These are phyloP conservation scores for Lepeophtheirus nordmannii DNA, from an alignment of 2,888 invertebrate species.

Conservation along the genomic window DNA sequence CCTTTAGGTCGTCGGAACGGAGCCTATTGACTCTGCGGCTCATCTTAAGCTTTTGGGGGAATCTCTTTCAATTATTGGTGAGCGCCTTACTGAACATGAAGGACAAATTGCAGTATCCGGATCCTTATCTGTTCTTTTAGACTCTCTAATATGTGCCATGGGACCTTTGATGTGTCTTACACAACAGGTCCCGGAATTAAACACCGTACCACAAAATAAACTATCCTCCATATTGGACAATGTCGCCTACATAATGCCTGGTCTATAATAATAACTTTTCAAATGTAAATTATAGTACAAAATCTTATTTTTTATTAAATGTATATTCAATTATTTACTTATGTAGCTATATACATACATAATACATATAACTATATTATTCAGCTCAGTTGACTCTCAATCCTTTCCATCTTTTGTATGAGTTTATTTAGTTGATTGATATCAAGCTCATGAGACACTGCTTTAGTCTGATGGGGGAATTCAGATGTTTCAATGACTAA, in stretches of 20 bases:
- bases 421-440: no score
- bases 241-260: slow-evolving; percentile 86
- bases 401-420: background rate
- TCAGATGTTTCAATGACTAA: no score
- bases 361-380: no score
- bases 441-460: no score
- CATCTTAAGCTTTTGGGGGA: slow-evolving; percentile 81
- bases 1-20: slow-evolving; percentile 41
- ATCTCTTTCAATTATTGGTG: slow-evolving; percentile 80
- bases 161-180: slow-evolving; percentile 74
- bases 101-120: slow-evolving; percentile 85
- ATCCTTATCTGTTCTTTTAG: slow-evolving; percentile 71
- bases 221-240: slow-evolving; percentile 62
- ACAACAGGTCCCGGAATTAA: slow-evolving; percentile 59
- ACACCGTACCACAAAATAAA: slow-evolving; percentile 43
- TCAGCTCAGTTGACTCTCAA: background rate
- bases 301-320: background rate
- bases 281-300: background rate
- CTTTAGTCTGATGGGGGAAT: no score
- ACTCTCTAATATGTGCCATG: slow-evolving; percentile 76
- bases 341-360: no score
- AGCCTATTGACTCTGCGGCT: slow-evolving; percentile 76
- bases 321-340: no score
- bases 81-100: slow-evolving; percentile 79
- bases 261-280: slow-evolving; percentile 37